Base-by-base conservation (phyloP, 2,888 invertebrate species). In the Phengaris arion region DNA sequence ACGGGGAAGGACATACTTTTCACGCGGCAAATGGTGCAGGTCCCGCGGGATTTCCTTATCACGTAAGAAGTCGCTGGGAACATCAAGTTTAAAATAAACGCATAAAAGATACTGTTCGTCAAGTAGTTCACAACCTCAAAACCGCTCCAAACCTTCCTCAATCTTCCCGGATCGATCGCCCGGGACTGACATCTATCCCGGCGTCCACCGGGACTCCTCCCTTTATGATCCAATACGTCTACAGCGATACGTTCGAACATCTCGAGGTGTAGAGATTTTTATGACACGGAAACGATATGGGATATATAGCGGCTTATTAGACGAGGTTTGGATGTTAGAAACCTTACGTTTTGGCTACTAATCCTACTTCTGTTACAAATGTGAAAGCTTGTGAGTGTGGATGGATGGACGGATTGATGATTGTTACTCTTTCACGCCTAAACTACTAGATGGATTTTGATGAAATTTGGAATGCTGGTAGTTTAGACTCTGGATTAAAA, bases 191-290 rank as follows among this genome's bases (percentile, higher is more conserved):
- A 64, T 64, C 12, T 9, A 64, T 64, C 64, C 12, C 10, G 52
- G 52, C 35, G 35, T 64, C 64, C 64, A 13, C 64, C 64, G 64
- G 64, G 64, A 64, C 64, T 52, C 6, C 12, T 35, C 64, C 64
- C 64, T 64, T 64, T 45, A 64, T 45, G 45, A 64, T 64, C 64
- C 64, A 13, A 64, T 64, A 64, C 45, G 22, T 22, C 64, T 12
- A 45, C 64, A 6, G 35, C 12, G 12, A 64, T 15, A 15, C 15
- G 15, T 59, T 59, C 15, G 10, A 15, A 59, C 35, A 64, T 64
- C 64, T 35, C 35, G 64, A 35, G 12, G 13, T 13, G 7, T 8
- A 64, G 35, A 35, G 64, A 64, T 64, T 64, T 64, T 64, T 64
- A 64, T 45, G 64, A 45, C 35, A n/a, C 35, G 12, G 13, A 64